Evolutionary conservation across 2,113 vertebrate species (phyloP).

Genomic region (Ceyx margarethae): DNA sequence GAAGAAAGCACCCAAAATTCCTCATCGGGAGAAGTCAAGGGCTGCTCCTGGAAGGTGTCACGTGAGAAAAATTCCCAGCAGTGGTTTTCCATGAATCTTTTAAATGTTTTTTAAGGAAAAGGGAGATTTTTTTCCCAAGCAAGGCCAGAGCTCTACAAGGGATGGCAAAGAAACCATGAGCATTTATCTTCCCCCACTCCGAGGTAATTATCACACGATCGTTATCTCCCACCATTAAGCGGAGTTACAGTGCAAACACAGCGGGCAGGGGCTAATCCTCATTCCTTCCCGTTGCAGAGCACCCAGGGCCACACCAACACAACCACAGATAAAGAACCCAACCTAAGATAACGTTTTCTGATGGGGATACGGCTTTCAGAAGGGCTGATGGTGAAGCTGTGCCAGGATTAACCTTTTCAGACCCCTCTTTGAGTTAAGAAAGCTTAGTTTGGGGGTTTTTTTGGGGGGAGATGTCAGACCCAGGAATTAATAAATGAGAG

Average conservation of each 20-base stretch:
- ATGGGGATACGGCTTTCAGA: background rate
- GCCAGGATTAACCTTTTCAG: conserved; percentile 25
- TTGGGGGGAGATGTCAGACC: background rate
- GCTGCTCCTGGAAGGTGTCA: fast-evolving
- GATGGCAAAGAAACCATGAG: background rate
- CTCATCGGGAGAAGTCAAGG: fast-evolving
- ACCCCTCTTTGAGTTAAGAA: background rate
- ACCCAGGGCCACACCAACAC: background rate
- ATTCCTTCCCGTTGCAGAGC: background rate
- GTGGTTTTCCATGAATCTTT: background rate
- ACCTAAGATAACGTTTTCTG: background rate
- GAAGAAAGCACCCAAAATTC: background rate
- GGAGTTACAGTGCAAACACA: background rate
- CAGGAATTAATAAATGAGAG: conserved; percentile 4
- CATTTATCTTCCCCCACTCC: background rate
- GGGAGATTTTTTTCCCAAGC: background rate
- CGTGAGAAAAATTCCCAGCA: fast-evolving
- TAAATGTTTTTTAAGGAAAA: background rate
- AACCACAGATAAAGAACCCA: background rate
- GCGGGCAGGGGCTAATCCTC: background rate
- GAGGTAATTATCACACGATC: background rate
- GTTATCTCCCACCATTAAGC: background rate
- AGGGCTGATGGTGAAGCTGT: background rate
- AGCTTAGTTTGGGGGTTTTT: background rate
- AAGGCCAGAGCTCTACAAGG: background rate